Base-by-base conservation (phyloP, 2,113 vertebrate genomes). In the Thunnus maccoyii region DNA sequence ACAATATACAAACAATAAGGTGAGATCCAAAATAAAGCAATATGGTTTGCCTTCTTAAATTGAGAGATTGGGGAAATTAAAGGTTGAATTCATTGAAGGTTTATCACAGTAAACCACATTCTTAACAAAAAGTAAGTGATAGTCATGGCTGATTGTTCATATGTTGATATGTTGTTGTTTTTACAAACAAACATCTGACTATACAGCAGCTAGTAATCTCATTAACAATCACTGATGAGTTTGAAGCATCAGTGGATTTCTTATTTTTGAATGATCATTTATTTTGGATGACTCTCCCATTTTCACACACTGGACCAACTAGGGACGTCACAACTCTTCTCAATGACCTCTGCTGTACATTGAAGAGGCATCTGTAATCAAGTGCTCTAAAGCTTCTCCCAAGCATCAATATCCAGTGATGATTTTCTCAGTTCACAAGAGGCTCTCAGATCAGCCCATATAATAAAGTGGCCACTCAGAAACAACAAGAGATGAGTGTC, bases 381-480 rank as follows among this genome's bases (percentile, higher is more conserved):
- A 83, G 84, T 52, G 77, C 75, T 70, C 70, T 86, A 44, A 74
- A 90, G 48, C 41, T 27, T 86, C 58, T 82, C 73, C 72, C 14
- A 57, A 90, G 71, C 85, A 76, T 82, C 85, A 70, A 50, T 85
- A 86, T 88, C 58, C 78, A 44, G 16, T 73, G 66, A 74, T 65
- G 54, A 77, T 79, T 86, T 88, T 78, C 85, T 77, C 65, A 6
- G 44, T 64, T 82, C 36, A 82, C 17, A 18, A 91, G 92, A 80
- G 86, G 65, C 84, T 73, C 85, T 92, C 65, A 52, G 56, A 72
- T 82, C 20, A 77, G 52, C 86, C 84, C 80, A 77, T 72, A 52
- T 84, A 89, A 93, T 85, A 60, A 86, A 93, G 87, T 83, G 80
- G 72, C 76, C 78, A 76, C 87, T 91, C 32, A 11, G 55, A 76